These are phyloP conservation scores for Danio albolineatus DNA, from an alignment of 2,797 vertebrate genomes.

Conservation along the genomic window DNA sequence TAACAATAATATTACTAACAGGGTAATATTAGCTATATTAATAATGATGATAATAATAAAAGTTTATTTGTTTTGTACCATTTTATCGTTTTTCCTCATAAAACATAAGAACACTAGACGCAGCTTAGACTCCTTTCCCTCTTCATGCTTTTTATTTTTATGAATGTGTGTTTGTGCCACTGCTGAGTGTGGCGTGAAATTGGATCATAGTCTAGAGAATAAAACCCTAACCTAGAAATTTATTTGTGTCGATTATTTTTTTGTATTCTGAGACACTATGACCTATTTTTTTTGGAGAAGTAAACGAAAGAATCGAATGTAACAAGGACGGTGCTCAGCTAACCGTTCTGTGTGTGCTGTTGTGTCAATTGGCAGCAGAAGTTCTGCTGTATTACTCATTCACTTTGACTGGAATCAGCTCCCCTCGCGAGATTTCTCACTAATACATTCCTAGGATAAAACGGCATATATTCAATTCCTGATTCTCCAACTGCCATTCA, in stretches of 20 bases:
- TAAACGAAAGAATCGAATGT: constrained; percentile 39
- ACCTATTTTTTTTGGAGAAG: constrained; percentile 52
- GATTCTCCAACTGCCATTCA: constrained; percentile 37
- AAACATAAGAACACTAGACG: neutral
- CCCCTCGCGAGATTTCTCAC: constrained; percentile 50
- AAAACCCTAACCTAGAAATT: constrained; percentile 56
- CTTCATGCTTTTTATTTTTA: constrained; percentile 7
- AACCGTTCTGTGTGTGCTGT: constrained; percentile 36
- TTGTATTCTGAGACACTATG: constrained; percentile 50
- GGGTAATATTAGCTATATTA: neutral
- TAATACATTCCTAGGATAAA: constrained; percentile 52
- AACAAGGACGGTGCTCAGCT: constrained; percentile 33
- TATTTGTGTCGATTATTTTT: constrained; percentile 53
- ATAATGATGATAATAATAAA: neutral
- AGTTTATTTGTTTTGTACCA: neutral
- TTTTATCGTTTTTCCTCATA: neutral
- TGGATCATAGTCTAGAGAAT: constrained; percentile 62
- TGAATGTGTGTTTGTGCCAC: constrained; percentile 35
- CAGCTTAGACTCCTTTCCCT: constrained; percentile 7
- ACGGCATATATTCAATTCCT: constrained; percentile 53
- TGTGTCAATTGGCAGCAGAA: constrained; percentile 50
- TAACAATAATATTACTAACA: neutral
- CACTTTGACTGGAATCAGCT: constrained; percentile 52
- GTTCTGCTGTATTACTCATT: constrained; percentile 53
- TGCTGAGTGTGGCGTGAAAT: constrained; percentile 59